These are phyloP conservation scores for Drosophila nasuta DNA, from an alignment of 1,140 invertebrate species.

Conservation along the genomic window DNA sequence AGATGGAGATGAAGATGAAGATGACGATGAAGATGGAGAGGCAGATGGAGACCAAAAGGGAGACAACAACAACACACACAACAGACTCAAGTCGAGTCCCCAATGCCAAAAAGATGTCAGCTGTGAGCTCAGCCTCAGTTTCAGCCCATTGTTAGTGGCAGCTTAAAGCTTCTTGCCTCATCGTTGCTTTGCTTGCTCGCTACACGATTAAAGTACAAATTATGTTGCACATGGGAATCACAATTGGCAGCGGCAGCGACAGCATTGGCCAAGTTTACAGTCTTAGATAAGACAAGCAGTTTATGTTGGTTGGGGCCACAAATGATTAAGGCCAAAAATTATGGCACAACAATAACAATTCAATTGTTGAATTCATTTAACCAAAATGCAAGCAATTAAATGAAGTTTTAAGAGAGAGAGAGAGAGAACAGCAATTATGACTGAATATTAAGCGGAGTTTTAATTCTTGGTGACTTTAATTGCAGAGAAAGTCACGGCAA, in stretches of 20 bases:
- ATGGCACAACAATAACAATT: constrained; percentile 25
- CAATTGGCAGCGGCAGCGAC: constrained; percentile 41
- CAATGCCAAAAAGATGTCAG: constrained; percentile 33
- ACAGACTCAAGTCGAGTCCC: background rate
- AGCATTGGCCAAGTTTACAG: background rate
- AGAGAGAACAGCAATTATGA: background rate
- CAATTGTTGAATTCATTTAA: constrained; percentile 26
- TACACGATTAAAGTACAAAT: constrained; percentile 69
- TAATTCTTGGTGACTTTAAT: too few species aligned
- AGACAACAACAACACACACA: background rate
- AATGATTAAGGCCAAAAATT: constrained; percentile 18
- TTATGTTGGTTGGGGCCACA: constrained; percentile 16
- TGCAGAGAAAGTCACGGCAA: too few species aligned
- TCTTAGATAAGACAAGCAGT: constrained; percentile 32
- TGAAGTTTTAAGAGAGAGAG: background rate
- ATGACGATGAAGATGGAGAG: background rate
- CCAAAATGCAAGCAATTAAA: background rate
- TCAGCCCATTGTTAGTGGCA: too few species aligned
- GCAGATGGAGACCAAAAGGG: background rate
- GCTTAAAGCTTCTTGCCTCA: constrained; percentile 10
- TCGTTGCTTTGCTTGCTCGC: background rate
- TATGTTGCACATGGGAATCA: constrained; percentile 67
- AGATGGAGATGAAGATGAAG: background rate
- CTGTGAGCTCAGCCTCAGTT: constrained; percentile 15
- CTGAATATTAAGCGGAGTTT: background rate